Evolutionary conservation across 2,888 invertebrate genomes (phyloP), one percentile per base, ranked within the genome.

Genomic region (Gortyna flavago): DNA sequence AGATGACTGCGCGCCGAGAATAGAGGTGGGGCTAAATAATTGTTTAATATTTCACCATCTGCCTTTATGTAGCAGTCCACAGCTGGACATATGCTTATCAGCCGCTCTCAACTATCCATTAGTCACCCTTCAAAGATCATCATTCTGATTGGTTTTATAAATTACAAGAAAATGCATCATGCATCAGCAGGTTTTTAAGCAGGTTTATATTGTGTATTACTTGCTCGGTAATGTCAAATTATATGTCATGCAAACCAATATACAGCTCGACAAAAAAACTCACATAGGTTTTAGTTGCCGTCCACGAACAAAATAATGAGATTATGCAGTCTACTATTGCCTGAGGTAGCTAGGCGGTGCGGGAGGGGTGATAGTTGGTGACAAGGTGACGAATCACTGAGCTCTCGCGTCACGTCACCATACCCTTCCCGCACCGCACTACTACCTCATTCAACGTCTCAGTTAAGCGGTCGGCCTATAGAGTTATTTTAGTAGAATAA

Each of bases 1-100:
- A 21, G 69, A 21, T 67, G 11, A 84, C 59, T 95, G 95, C 80
- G 95, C 95, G 1, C 93, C 94, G 0, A 90, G 69, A 65, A 85
- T 91, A 32, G 85, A 88, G 88, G 95, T 95, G 81, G 90, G n/a
- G 18, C 1, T n/a, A 2, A 41, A 21, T 35, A 41, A 21, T 35
- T n/a, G 8, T 68, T 29, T 21, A 21, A 35, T 35, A 73, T 41
- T n/a, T 32, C 9, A 13, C 9, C 13, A n/a, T 18, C 13, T 54
- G 25, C 44, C 41, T 66, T 3, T n/a, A 13, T 0, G 9, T 65
- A 65, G 11, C 41, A 21, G 16, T 32, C 71, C 32, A 32, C 25
- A 72, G 25, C 1, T 48, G 32, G 25, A 25, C 21, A 69, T 29
- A 38, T 16, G 25, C 6, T 9, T 41, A 8, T 61, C 41, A 0